These are phyloP conservation scores for Pardalotus punctatus DNA, from an alignment of 2,113 vertebrate species.

Conservation along the genomic window DNA sequence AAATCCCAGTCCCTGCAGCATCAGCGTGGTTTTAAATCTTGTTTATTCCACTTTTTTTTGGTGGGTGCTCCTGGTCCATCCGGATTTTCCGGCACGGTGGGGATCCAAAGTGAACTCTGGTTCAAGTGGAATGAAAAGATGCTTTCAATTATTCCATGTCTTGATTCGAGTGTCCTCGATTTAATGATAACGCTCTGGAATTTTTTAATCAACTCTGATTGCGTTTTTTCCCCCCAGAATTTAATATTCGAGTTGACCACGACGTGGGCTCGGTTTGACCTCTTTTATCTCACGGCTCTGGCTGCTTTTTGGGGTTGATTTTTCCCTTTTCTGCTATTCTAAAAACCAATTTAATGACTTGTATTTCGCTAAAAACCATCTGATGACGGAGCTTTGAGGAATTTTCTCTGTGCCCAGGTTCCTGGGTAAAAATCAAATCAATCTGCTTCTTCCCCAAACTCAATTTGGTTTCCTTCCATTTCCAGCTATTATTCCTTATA, in stretches of 20 bases:
- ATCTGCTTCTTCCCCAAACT: rapidly evolving
- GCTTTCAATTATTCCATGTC: neutral
- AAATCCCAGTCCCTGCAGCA: rapidly evolving
- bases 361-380: neutral
- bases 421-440: neutral
- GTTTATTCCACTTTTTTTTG: rapidly evolving
- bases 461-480: neutral
- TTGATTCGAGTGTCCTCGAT: neutral
- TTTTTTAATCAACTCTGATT: neutral
- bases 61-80: rapidly evolving
- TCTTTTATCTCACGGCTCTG: neutral
- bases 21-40: neutral
- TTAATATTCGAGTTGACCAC: neutral
- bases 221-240: neutral
- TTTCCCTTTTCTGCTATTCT: neutral
- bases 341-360: neutral
- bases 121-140: neutral
- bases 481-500: neutral
- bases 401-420: neutral
- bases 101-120: rapidly evolving
- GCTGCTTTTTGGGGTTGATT: neutral
- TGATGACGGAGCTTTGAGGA: neutral
- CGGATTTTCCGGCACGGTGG: rapidly evolving
- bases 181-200: neutral
- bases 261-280: rapidly evolving